Evolutionary conservation across 2,113 vertebrate species (phyloP), one percentile per base, ranked within the genome.

Genomic region (Puntigrus tetrazona): DNA sequence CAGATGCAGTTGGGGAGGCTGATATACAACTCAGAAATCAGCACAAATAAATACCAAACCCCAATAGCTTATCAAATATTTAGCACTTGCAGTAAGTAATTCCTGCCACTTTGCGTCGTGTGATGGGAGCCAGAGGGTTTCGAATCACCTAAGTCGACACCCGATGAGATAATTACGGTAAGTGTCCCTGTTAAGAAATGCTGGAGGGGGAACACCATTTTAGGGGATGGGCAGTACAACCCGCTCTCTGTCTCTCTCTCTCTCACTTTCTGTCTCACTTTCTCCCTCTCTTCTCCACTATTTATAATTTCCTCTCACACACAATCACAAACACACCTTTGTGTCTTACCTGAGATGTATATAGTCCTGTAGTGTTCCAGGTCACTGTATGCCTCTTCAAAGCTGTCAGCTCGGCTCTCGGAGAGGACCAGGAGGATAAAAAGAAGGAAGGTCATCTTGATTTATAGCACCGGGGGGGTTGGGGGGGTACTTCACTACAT

Each of bases 341-440:
- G n/a, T 29, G 18, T 88, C 86, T 93, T 96, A 99, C 97, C 98
- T 94, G 94, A 94, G 87, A 98, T 93, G 67, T 97, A 97, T 92
- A 98, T 94, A 88, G 96, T 97, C 90, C 95, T 95, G 84, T 96
- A 95, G 87, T 93, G 91, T 75, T 95, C 94, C 91, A 95, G 90
- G 20, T 93, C 89, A 55, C 94, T 95, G 78, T 95, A 95, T 84
- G 94, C 95, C 16, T 88, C 82, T 85, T 95, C 93, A 77, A 94
- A 92, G 88, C 84, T 93, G 81, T 95, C 94, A 88, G 96, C 97
- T 88, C 93, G 92, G 82, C 93, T 95, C 92, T 94, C 80, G 41
- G 95, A 95, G 88, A 97, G 88, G 91, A 98, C 47, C 50, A 78
- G 90, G 92, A 95, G 94, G 89, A 96, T 93, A 86, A 97, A 92